phyloP scores from a whole-genome alignment of 2,797 vertebrate species.

The Rhynchonycteris naso region DNA sequence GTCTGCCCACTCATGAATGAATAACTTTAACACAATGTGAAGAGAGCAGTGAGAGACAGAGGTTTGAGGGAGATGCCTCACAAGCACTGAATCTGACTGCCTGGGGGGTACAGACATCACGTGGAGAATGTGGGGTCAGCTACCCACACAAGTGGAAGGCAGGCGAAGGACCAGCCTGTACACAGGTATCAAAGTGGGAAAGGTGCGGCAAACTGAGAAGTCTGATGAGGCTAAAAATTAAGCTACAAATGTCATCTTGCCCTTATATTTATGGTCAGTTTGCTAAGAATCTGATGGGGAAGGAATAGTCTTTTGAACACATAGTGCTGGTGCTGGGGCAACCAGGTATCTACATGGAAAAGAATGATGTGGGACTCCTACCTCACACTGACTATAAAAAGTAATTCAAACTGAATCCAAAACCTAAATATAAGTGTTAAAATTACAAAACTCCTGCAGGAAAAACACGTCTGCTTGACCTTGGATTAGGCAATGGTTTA shows the following conservation, averaged over 20 bases:
- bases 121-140: neutral
- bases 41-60: neutral
- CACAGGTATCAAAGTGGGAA: neutral
- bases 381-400: neutral
- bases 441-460: neutral
- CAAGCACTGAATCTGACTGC: neutral
- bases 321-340: neutral
- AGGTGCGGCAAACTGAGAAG: neutral
- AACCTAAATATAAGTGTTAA: neutral
- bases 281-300: neutral
- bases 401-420: slow-evolving; percentile 2
- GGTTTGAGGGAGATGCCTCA: neutral
- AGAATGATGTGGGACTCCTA: neutral
- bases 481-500: neutral
- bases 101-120: neutral
- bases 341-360: neutral
- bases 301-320: neutral
- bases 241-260: neutral
- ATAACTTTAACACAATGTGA: neutral
- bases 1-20: neutral
- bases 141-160: neutral
- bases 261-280: neutral
- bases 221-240: neutral
- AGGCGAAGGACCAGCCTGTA: neutral
- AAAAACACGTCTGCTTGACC: neutral